Conservation (phyloP, 2,113 vertebrate species). For the Abramis brama region DNA sequence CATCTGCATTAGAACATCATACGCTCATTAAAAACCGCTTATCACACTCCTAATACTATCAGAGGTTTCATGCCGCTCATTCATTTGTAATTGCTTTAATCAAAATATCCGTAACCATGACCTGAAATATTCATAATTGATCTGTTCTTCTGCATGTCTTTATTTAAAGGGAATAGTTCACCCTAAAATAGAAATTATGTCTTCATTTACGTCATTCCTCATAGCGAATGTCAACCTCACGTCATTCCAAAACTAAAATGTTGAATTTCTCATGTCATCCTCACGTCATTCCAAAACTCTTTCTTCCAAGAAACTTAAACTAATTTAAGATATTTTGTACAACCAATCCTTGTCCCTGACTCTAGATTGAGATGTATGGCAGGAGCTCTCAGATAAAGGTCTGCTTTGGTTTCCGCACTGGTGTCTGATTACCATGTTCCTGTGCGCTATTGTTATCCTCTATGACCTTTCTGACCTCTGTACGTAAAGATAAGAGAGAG, state of each 20-base stretch:
- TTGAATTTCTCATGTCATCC: too few species aligned
- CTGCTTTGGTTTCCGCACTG: conserved; percentile 5
- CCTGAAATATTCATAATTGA: neutral
- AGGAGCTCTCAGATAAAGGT: neutral
- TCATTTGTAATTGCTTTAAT: conserved; percentile 17
- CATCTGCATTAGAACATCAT: conserved; percentile 6
- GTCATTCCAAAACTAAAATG: too few species aligned
- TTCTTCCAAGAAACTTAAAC: too few species aligned
- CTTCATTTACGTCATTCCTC: too few species aligned
- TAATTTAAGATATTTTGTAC: neutral
- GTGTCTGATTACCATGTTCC: conserved; percentile 23
- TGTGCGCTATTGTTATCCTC: neutral
- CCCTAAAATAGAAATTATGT: neutral
- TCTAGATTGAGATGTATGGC: neutral
- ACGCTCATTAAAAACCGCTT: neutral
- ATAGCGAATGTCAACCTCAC: too few species aligned
- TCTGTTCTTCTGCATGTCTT: neutral
- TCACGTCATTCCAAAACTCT: too few species aligned
- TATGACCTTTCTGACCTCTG: conserved; percentile 9
- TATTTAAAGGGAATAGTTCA: neutral
- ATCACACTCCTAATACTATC: neutral
- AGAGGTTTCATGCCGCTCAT: neutral
- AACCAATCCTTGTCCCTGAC: neutral
- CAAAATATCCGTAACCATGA: conserved; percentile 7
- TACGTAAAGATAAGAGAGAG: neutral